A percentile compares a stretch with the other conserved stretches of the same genome.
phyloP scores from a whole-genome alignment of 2,797 vertebrate species.

The Rhynchotus rufescens region DNA sequence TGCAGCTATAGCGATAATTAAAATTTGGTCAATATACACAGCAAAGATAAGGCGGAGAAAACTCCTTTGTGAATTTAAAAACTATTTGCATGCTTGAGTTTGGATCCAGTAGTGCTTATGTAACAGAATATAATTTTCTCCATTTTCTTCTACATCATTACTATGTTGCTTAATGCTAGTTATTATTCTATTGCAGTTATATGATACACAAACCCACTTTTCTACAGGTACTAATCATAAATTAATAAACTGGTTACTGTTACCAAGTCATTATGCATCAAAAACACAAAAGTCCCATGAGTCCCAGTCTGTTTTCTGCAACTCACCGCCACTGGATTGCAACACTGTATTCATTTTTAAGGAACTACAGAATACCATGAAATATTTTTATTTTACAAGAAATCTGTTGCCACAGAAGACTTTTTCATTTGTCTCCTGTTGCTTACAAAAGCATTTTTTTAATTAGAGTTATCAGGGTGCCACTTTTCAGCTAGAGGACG shows the following conservation, averaged over 20 bases:
- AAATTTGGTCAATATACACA: not conserved
- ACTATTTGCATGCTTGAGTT: not conserved
- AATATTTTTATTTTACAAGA: not conserved
- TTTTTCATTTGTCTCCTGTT: not conserved
- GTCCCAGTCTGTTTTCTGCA: not conserved
- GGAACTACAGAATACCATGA: not conserved
- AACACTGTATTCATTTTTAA: not conserved
- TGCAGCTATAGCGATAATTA: not conserved
- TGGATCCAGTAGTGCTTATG: not conserved
- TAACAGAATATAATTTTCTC: not conserved
- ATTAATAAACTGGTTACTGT: not conserved
- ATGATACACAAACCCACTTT: not conserved
- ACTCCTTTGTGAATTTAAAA: not conserved
- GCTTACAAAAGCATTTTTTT: not conserved
- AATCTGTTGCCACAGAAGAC: not conserved
- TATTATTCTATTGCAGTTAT: not conserved
- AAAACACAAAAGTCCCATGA: not conserved
- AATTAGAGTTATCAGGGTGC: not conserved
- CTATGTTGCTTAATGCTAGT: not conserved
- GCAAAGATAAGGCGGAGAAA: not conserved
- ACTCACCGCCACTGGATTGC: not conserved
- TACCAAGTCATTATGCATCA: not conserved
- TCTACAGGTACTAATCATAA: not conserved
- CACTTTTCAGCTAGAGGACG: not conserved
- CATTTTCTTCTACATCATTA: not conserved